Evolutionary conservation across 2,113 vertebrate genomes (phyloP).

Genomic region (Dasypus novemcinctus): DNA sequence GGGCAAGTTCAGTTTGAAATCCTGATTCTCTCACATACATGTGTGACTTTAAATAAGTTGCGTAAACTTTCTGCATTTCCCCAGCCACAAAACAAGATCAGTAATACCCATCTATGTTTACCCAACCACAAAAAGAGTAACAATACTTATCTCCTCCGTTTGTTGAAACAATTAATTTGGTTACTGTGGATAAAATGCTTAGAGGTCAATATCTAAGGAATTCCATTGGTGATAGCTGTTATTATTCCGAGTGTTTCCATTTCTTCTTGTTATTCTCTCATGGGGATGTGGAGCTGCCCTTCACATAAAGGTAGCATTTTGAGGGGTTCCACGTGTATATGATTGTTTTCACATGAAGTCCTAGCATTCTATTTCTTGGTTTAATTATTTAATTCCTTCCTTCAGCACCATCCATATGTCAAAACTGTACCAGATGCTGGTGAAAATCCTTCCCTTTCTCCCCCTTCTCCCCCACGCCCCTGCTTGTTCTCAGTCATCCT

Average conservation of each 20-base stretch:
- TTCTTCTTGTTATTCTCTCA: neutral
- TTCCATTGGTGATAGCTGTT: neutral
- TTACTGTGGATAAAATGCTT: neutral
- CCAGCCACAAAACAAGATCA: neutral
- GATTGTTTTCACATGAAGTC: neutral
- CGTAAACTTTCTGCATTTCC: neutral
- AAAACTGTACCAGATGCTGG: neutral
- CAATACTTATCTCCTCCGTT: too few relatives aligned
- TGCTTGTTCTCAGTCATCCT: neutral
- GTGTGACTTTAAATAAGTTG: neutral
- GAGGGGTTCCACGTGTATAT: neutral
- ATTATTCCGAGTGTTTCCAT: neutral
- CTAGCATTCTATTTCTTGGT: neutral
- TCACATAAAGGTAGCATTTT: neutral
- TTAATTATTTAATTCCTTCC: neutral
- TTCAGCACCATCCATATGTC: neutral
- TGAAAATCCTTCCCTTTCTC: neutral
- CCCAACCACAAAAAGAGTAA: neutral
- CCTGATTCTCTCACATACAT: neutral
- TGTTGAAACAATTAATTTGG: neutral
- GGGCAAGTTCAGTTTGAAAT: neutral
- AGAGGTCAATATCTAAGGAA: neutral
- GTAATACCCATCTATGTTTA: neutral
- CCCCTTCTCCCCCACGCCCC: rapidly evolving
- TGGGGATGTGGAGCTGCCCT: neutral